Base-by-base conservation (phyloP, 2,888 invertebrate species). In the Erynnis tages region DNA sequence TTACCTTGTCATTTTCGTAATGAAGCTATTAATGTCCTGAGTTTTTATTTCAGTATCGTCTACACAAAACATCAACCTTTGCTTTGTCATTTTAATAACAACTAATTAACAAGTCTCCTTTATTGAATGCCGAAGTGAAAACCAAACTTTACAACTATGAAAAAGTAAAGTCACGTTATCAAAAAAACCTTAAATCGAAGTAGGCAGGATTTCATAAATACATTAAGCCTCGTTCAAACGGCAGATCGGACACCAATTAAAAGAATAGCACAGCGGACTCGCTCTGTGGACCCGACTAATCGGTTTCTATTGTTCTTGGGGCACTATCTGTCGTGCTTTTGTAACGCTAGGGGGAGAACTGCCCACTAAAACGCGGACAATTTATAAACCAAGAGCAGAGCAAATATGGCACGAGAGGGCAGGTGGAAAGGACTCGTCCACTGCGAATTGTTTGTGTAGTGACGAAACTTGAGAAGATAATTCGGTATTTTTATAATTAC, bases 221-320 rank as follows among this genome's bases (percentile, higher is more conserved):
- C 16, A 43, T 44, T 29, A 50, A 43, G 25, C 34, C 55, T 34
- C 32, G 32, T n/a, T 49, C 54, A 58, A 53, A 57, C 57, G 57
- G 59, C 55, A 66, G 64, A 76, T 76, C 60, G 68, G 61, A 73
- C 75, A 71, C 68, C 80, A 83, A 82, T 83, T 81, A 81, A 81
- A 82, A 79, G 76, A 71, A 81, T 73, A 71, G 72, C 73, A 67
- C 58, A 66, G 60, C 58, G 63, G 65, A 73, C 68, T 66, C 62
- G 66, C 69, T 63, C 67, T 68, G 60, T 67, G 69, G 62, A 63
- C 58, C 60, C 71, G 71, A 68, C 76, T 78, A 82, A 84, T 82
- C 77, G 79, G 63, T 78, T 79, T 69, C 79, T 74, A 83, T 86
- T 88, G 86, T 87, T 72, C 77, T 73, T 78, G 62, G 69, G 58